phyloP scores from a whole-genome alignment of 2,888 invertebrate species.

The Marronus borbonicus region DNA sequence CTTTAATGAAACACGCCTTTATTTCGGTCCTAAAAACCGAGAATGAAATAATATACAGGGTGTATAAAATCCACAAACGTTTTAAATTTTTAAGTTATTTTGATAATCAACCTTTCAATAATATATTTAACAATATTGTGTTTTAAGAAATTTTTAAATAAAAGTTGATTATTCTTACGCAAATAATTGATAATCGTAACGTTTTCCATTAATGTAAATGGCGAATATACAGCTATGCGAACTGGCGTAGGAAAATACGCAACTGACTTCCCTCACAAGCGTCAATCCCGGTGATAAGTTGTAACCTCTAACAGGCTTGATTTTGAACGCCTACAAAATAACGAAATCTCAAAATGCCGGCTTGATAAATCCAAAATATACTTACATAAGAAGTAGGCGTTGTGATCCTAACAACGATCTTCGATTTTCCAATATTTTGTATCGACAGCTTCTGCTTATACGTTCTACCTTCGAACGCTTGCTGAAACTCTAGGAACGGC shows the following conservation, averaged over 20 bases:
- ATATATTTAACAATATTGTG: no score
- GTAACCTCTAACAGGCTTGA: constrained; percentile 4
- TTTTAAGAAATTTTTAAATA: no score
- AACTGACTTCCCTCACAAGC: constrained; percentile 64
- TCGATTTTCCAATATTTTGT: constrained; percentile 44
- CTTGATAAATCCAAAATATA: not conserved
- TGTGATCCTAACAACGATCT: constrained; percentile 41
- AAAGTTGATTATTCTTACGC: constrained; percentile 59
- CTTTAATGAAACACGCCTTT: no score
- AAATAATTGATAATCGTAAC: constrained; percentile 63
- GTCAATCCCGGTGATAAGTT: constrained; percentile 67
- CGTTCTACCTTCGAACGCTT: constrained; percentile 48
- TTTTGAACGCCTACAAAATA: constrained; percentile 39
- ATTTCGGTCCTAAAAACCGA: no score
- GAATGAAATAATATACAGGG: no score
- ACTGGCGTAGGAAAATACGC: constrained; percentile 63
- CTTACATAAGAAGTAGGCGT: constrained; percentile 48
- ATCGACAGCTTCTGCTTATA: constrained; percentile 39
- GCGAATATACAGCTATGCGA: constrained; percentile 58
- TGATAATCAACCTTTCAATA: no score
- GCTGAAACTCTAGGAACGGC: constrained; percentile 27
- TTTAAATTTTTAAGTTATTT: no score
- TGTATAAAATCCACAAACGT: no score
- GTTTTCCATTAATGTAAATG: constrained; percentile 66
- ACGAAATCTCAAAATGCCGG: not conserved